Evolutionary conservation across 2,888 invertebrate species (phyloP).

Genomic region (Fragum sueziense): DNA sequence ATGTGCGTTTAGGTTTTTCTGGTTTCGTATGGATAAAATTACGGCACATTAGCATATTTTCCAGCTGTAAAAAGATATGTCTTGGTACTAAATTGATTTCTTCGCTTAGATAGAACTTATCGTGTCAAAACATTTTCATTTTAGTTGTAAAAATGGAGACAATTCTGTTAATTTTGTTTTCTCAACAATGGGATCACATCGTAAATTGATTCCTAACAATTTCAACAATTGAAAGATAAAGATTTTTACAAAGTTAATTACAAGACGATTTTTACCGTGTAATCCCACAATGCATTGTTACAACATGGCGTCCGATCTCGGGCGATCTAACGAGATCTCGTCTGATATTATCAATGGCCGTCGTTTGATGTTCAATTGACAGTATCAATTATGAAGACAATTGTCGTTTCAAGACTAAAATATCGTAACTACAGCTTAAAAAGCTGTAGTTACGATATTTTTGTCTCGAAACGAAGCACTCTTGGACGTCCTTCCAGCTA

Average conservation of each 20-base stretch:
- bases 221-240: slow-evolving; percentile 15
- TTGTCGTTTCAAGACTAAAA: too few relatives aligned
- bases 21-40: not conserved
- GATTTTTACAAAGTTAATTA: slow-evolving; percentile 18
- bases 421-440: too few relatives aligned
- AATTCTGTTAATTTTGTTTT: slow-evolving; percentile 5
- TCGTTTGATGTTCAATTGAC: slow-evolving; percentile 19
- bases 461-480: too few relatives aligned
- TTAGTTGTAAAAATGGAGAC: not conserved
- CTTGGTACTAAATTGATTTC: not conserved
- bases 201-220: slow-evolving; percentile 22
- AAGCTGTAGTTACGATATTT: too few relatives aligned
- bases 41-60: not conserved
- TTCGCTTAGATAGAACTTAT: not conserved
- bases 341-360: slow-evolving; percentile 8
- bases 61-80: not conserved
- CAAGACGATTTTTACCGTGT: slow-evolving; percentile 15
- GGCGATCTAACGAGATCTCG: slow-evolving; percentile 6
- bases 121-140: not conserved
- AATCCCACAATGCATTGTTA: slow-evolving; percentile 20
- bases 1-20: too few relatives aligned
- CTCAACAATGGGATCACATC: not conserved
- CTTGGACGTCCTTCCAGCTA: slow-evolving; percentile 34
- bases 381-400: slow-evolving; percentile 28
- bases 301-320: slow-evolving; percentile 10